phyloP scores from a whole-genome alignment of 2,888 invertebrate genomes.

The Drosophila mettleri region DNA sequence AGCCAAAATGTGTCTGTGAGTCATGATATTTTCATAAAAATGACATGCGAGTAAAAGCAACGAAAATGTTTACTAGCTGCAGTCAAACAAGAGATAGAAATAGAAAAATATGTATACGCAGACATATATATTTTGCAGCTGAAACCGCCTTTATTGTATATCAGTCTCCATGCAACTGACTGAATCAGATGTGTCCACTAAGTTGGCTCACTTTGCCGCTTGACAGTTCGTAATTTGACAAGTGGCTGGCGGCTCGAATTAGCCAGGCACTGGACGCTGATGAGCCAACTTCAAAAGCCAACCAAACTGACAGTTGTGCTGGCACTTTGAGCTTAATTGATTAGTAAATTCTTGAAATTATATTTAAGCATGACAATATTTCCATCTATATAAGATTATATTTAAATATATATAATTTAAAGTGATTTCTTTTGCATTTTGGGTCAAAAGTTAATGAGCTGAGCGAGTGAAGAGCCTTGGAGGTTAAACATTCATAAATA shows the following conservation, averaged over 20 bases:
- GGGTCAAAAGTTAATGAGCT: slow-evolving; percentile 58
- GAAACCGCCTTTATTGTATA: slow-evolving; percentile 19
- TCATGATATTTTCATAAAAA: slow-evolving; percentile 33
- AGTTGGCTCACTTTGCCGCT: slow-evolving; percentile 32
- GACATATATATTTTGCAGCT: slow-evolving; percentile 11
- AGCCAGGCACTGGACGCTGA: slow-evolving; percentile 40
- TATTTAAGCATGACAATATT: slow-evolving; percentile 29
- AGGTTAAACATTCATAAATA: slow-evolving; percentile 18
- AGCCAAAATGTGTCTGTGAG: slow-evolving; percentile 32
- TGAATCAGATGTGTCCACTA: slow-evolving; percentile 18
- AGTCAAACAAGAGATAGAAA: slow-evolving; percentile 25
- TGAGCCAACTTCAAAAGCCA: slow-evolving; percentile 61
- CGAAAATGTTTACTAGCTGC: slow-evolving; percentile 27
- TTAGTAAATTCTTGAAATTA: slow-evolving; percentile 55
- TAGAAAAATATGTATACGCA: slow-evolving; percentile 6
- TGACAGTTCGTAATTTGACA: slow-evolving; percentile 77
- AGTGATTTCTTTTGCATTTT: slow-evolving; percentile 19
- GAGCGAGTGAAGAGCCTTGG: slow-evolving; percentile 11
- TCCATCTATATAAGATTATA: background rate
- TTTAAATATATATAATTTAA: background rate
- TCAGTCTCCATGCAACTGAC: slow-evolving; percentile 12
- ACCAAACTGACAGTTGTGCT: slow-evolving; percentile 50
- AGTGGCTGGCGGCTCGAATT: slow-evolving; percentile 37
- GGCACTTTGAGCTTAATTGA: slow-evolving; percentile 69
- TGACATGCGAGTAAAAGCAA: slow-evolving; percentile 29